phyloP scores from a whole-genome alignment of 1,140 invertebrate species.

The Brachionus calyciflorus region DNA sequence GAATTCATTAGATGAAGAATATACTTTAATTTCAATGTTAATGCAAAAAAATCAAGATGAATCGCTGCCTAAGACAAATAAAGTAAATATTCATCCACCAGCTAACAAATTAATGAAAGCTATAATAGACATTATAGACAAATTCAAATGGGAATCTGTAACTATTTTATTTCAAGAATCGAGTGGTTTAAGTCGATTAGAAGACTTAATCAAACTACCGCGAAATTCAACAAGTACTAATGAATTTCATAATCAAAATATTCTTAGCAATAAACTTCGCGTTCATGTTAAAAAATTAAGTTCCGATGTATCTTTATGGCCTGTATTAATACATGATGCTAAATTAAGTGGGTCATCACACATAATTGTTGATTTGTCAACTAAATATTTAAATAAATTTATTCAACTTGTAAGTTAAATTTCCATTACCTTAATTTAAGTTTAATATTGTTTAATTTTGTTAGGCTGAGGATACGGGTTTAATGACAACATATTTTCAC shows the following conservation, averaged over 20 bases:
- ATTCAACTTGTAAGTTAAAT: constrained; percentile 18
- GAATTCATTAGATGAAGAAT: neutral
- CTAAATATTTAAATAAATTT: constrained; percentile 35
- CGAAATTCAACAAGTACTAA: neutral
- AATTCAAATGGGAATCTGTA: constrained; percentile 35
- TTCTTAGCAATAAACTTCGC: constrained; percentile 1
- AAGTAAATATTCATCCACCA: constrained; percentile 44
- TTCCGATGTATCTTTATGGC: neutral
- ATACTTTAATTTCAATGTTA: neutral
- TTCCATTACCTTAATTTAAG: neutral
- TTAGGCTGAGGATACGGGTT: constrained; percentile 21
- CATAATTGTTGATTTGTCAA: constrained; percentile 6
- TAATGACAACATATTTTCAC: constrained; percentile 46
- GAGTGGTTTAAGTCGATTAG: neutral
- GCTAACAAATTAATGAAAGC: neutral
- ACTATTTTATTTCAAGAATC: constrained; percentile 24
- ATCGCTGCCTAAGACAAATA: neutral
- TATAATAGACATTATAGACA: constrained; percentile 1
- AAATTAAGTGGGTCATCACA: constrained; percentile 40
- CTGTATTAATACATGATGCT: neutral
- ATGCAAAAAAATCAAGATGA: neutral
- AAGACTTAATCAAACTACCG: constrained; percentile 7
- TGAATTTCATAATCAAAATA: constrained; percentile 6
- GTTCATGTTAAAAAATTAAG: constrained; percentile 9
- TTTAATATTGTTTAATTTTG: too few species aligned